Evolutionary conservation across 2,797 vertebrate genomes (phyloP).

Genomic region (Chrysolophus pictus): DNA sequence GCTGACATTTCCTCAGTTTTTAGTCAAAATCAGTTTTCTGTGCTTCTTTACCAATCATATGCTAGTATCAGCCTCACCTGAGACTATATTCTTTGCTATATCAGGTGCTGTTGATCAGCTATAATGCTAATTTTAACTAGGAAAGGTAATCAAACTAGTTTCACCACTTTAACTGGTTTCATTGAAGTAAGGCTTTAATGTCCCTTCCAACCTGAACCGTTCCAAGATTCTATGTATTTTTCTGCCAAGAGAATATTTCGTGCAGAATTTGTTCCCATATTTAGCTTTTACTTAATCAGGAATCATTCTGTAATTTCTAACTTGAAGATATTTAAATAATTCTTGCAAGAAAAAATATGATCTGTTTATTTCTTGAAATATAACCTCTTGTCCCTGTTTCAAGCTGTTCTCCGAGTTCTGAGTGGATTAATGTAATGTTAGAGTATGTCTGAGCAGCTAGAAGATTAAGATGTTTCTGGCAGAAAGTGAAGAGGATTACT

Average conservation of each 20-base stretch:
- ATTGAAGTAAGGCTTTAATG: not conserved
- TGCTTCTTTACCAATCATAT: not conserved
- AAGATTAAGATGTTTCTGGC: conserved; percentile 39
- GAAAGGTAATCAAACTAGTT: not conserved
- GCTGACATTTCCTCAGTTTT: not conserved
- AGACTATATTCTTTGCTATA: not conserved
- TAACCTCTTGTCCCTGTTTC: not conserved
- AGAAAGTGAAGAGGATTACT: conserved; percentile 58
- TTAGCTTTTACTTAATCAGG: conserved; percentile 8
- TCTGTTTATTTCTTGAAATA: not conserved
- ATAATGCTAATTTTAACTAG: not conserved
- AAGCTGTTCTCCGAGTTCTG: not conserved
- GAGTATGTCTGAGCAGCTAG: not conserved
- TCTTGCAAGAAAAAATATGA: not conserved
- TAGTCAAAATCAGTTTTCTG: not conserved
- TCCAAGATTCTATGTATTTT: not conserved
- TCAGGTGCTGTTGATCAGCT: not conserved
- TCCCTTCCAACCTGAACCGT: too few species aligned
- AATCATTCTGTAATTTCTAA: not conserved
- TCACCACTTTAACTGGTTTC: not conserved
- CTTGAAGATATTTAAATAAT: conserved; percentile 1
- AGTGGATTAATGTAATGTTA: not conserved
- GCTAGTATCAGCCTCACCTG: not conserved
- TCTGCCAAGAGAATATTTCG: not conserved
- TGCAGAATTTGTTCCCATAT: not conserved